A percentile compares a stretch with the other conserved stretches of the same genome.
Conservation (phyloP, 2,113 vertebrate species). For the Microtus oregoni region DNA sequence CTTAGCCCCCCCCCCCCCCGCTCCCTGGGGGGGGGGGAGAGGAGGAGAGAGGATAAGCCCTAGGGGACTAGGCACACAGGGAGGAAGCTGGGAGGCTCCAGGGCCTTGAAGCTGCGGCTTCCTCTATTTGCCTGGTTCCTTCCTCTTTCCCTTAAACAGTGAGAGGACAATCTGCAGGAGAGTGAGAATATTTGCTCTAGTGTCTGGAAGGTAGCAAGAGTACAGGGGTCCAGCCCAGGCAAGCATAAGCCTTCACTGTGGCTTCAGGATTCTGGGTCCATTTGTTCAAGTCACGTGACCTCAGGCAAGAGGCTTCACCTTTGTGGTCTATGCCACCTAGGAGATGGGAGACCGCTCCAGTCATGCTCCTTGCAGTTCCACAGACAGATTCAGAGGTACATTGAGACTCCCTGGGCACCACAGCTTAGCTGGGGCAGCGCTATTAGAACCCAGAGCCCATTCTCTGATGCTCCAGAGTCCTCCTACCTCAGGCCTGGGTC, state of each 20-base stretch:
- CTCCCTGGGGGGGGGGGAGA: fast-evolving
- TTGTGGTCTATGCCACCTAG: not conserved
- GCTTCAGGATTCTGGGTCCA: not conserved
- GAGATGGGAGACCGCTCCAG: not conserved
- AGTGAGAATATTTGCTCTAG: not conserved
- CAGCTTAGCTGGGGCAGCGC: not conserved
- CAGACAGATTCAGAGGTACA: not conserved
- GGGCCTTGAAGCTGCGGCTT: not conserved
- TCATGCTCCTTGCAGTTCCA: no score
- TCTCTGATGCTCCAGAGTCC: fast-evolving
- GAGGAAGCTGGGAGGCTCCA: not conserved
- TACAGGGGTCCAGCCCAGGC: not conserved
- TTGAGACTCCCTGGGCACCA: not conserved
- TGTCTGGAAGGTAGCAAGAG: not conserved
- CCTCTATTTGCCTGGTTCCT: not conserved
- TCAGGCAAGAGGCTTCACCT: not conserved
- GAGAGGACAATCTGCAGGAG: not conserved
- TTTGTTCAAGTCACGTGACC: not conserved
- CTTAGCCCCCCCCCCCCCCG: no score
- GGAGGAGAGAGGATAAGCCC: not conserved
- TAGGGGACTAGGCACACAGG: fast-evolving
- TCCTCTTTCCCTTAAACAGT: not conserved
- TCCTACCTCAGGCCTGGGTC: not conserved
- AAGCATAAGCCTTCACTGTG: not conserved
- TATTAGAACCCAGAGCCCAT: fast-evolving